These are phyloP conservation scores for Tenthredo notha DNA, from an alignment of 2,888 invertebrate genomes.

Conservation along the genomic window DNA sequence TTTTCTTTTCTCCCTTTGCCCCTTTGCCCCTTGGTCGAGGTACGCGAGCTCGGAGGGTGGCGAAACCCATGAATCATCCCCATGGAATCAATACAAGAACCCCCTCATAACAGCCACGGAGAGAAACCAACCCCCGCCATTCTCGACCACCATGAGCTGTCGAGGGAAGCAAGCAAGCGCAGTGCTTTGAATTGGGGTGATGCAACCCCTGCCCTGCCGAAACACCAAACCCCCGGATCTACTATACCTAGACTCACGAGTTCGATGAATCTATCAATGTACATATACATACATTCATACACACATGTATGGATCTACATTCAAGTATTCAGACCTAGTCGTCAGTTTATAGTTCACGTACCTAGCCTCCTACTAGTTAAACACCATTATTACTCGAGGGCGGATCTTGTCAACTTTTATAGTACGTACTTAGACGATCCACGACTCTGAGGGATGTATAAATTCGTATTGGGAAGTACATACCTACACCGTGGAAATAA, in stretches of 20 bases:
- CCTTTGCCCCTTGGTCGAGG: conserved; percentile 1
- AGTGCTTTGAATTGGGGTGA: conserved; percentile 50
- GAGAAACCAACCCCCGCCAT: conserved; percentile 63
- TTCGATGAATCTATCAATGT: neutral
- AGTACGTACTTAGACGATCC: neutral
- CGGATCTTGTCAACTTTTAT: neutral
- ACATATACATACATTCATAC: neutral
- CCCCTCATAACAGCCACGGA: conserved; percentile 31
- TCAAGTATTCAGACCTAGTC: neutral
- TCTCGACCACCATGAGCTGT: conserved; percentile 62
- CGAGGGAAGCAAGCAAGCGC: conserved; percentile 53
- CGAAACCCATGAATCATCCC: conserved; percentile 75
- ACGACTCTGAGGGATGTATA: neutral
- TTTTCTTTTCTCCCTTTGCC: conserved; percentile 14
- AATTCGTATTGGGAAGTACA: neutral
- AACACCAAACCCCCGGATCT: neutral
- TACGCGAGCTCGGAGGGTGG: conserved; percentile 55
- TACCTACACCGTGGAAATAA: neutral
- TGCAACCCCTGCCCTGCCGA: conserved; percentile 25
- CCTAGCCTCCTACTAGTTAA: neutral
- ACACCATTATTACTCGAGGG: neutral
- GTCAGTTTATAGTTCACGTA: conserved; percentile 4
- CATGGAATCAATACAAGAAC: conserved; percentile 74
- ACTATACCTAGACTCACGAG: neutral
- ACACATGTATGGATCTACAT: neutral